Base-by-base conservation (phyloP, 2,888 invertebrate species). In the Hermaeophaga mercurialis region DNA sequence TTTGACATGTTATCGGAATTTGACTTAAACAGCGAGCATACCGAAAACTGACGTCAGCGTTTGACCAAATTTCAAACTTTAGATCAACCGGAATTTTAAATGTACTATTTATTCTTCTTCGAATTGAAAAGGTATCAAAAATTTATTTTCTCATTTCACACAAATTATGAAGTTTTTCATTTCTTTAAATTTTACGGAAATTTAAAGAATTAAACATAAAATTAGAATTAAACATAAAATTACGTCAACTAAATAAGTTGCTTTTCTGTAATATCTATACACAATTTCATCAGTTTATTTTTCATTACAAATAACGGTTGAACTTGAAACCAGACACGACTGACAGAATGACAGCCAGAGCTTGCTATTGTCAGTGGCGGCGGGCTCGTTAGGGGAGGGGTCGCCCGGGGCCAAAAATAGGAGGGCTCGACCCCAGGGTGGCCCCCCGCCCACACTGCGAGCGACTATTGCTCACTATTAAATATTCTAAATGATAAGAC, bases 401-500 rank as follows among this genome's bases (percentile, higher is more conserved):
- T 66, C 56, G 58, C 66, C 66, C 45, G 38, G 26, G 68, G 56
- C 67, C 61, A 62, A 60, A 60, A 58, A 61, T 36, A 17, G 65
- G 69, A 67, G 68, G 67, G 65, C 64, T 68, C 65, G 66, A 65
- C 61, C 62, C 66, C 66, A 66, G 54, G 67, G 67, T 70, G 62
- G 55, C 64, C 67, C 69, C 66, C 65, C 64, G 67, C 70, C 71
- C 71, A 70, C 73, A 71, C 71, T 72, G 73, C 74, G 75, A 74
- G 75, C 74, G 75, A 74, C 74, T 76, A 76, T 78, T 77, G 78
- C 78, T 78, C 78, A 78, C 75, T 75, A 75, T 73, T 77, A 69
- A 68, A 78, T 78, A 78, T 78, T 78, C 78, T 78, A 78, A 78
- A 76, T 74, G 73, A 78, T 75, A 76, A 76, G 73, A 71, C n/a